These are phyloP conservation scores for Polydrusus tereticollis DNA, from an alignment of 2,888 invertebrate genomes.

Conservation along the genomic window DNA sequence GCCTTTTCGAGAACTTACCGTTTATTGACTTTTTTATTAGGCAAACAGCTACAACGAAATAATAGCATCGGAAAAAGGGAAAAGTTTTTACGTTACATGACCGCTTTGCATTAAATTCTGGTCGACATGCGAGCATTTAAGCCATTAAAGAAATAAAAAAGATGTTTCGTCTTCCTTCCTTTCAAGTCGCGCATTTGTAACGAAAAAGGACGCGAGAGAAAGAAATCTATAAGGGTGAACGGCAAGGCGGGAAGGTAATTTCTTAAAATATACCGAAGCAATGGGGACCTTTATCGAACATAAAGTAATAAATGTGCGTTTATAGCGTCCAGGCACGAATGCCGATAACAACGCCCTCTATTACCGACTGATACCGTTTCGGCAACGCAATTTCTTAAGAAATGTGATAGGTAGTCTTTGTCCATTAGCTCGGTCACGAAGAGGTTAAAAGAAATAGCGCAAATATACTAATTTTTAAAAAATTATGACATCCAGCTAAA, in stretches of 20 bases:
- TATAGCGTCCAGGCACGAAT: conserved; percentile 65
- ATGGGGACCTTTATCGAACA: conserved; percentile 62
- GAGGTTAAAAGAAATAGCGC: conserved; percentile 6
- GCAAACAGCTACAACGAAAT: conserved; percentile 34
- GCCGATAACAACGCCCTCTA: conserved; percentile 60
- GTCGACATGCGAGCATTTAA: conserved; percentile 53
- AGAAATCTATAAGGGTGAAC: conserved; percentile 26
- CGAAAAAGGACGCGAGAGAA: conserved; percentile 36
- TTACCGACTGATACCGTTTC: conserved; percentile 58
- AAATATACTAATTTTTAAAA: not conserved
- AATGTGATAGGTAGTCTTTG: conserved; percentile 41
- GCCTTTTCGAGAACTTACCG: conserved; percentile 5
- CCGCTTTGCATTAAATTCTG: conserved; percentile 46
- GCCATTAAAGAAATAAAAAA: conserved; percentile 43
- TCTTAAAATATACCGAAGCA: conserved; percentile 64
- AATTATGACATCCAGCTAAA: too few relatives aligned
- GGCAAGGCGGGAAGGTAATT: conserved; percentile 58
- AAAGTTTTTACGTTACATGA: conserved; percentile 44
- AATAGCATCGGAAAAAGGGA: conserved; percentile 32
- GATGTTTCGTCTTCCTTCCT: conserved; percentile 26
- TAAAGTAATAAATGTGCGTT: conserved; percentile 64
- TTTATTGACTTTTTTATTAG: conserved; percentile 40
- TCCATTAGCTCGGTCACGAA: conserved; percentile 33
- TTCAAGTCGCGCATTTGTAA: conserved; percentile 6
- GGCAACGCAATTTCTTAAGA: conserved; percentile 38